Conservation (phyloP, 2,113 vertebrate species). For the Calidris pugnax region DNA sequence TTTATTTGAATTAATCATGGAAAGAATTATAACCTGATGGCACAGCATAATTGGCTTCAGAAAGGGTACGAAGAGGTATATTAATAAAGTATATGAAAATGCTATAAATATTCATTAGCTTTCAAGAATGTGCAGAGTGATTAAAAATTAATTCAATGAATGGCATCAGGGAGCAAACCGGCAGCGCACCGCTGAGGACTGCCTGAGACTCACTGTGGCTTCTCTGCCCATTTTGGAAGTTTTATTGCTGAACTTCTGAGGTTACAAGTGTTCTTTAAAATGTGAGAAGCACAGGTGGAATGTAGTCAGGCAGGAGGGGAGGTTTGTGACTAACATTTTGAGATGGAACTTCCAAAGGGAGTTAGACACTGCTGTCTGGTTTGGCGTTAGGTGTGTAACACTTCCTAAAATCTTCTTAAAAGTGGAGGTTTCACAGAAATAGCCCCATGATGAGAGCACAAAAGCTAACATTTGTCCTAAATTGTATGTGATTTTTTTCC, state of each 20-base stretch:
- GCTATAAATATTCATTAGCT: conserved; percentile 36
- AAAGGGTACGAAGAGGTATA: not conserved
- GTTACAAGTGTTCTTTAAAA: not conserved
- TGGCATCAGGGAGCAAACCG: not conserved
- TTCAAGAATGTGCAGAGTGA: not conserved
- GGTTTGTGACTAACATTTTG: not conserved
- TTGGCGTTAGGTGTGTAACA: not conserved
- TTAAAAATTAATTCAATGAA: conserved; percentile 31
- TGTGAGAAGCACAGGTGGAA: not conserved
- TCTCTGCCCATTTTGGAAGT: not conserved
- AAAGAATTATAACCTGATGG: not conserved
- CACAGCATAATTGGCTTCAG: not conserved
- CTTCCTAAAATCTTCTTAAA: not conserved
- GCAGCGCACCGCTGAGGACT: not conserved
- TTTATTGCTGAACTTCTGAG: not conserved
- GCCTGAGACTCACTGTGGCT: not conserved
- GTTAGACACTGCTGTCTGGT: not conserved
- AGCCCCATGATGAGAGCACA: not conserved
- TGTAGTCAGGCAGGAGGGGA: not conserved
- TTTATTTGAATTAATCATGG: conserved; percentile 22
- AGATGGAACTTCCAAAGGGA: not conserved
- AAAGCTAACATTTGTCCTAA: not conserved
- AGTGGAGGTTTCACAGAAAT: not conserved
- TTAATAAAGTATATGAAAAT: conserved; percentile 41
- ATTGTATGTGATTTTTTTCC: not conserved